phyloP scores from a whole-genome alignment of 2,888 invertebrate species.

The Drosophila barbarae region DNA sequence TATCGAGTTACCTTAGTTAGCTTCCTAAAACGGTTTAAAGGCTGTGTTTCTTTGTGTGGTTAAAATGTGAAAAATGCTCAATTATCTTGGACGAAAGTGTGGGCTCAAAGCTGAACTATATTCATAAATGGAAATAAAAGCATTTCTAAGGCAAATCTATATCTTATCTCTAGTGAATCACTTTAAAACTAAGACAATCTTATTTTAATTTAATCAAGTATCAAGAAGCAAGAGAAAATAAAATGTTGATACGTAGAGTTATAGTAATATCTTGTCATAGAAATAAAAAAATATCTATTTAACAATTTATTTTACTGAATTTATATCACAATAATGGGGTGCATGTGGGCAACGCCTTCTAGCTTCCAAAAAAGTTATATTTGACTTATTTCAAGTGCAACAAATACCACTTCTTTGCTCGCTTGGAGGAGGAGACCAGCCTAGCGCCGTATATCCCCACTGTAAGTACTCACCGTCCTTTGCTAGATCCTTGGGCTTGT shows the following conservation, averaged over 20 bases:
- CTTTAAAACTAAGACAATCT: neutral
- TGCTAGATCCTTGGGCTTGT: neutral
- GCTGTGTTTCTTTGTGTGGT: neutral
- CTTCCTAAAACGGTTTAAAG: neutral
- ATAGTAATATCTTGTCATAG: too few relatives aligned
- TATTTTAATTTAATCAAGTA: neutral
- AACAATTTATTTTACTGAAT: neutral
- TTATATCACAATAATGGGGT: neutral
- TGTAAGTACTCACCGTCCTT: neutral
- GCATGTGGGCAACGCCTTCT: slow-evolving; percentile 19
- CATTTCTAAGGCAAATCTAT: too few relatives aligned
- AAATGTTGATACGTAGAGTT: too few relatives aligned
- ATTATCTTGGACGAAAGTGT: neutral
- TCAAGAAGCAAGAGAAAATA: neutral
- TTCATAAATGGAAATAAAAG: too few relatives aligned
- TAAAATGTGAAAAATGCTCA: neutral
- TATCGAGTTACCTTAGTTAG: slow-evolving; percentile 6
- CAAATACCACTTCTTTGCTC: slow-evolving; percentile 52
- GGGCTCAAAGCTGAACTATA: neutral
- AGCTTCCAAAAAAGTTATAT: slow-evolving; percentile 50
- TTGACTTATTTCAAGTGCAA: slow-evolving; percentile 19
- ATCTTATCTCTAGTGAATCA: too few relatives aligned
- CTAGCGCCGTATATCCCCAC: neutral
- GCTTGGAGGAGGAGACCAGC: slow-evolving; percentile 35
- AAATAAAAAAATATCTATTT: too few relatives aligned